A percentile compares a stretch with the other conserved stretches of the same genome.
phyloP scores from a whole-genome alignment of 2,888 invertebrate genomes.

The Tenthredo amoena region DNA sequence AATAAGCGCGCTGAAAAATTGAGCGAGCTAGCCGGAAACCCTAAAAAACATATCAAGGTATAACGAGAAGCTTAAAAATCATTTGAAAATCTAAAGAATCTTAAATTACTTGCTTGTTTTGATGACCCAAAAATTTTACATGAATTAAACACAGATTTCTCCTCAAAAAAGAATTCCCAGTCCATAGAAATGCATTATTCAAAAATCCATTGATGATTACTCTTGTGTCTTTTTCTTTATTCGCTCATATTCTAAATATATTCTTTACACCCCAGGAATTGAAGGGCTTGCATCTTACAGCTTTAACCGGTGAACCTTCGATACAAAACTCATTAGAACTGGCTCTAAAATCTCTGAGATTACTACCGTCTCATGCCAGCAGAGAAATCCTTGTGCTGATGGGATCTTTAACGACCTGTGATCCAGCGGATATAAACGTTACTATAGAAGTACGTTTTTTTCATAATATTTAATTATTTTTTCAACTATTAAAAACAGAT shows the following conservation, averaged over 20 bases:
- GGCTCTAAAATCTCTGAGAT: slow-evolving; percentile 90
- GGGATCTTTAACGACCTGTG: slow-evolving; percentile 97
- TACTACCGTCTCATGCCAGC: slow-evolving; percentile 96
- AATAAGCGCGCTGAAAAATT: slow-evolving; percentile 97
- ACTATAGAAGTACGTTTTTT: slow-evolving; percentile 86
- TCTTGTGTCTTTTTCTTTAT: not conserved
- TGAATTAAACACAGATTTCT: not conserved
- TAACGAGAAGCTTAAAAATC: not conserved
- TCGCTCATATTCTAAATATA: not conserved
- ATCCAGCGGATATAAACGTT: slow-evolving; percentile 93
- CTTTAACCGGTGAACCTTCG: slow-evolving; percentile 95
- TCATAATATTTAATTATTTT: not conserved
- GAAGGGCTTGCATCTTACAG: slow-evolving; percentile 82
- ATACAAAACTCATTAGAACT: slow-evolving; percentile 96
- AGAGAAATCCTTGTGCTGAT: slow-evolving; percentile 95
- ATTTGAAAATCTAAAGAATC: not conserved
- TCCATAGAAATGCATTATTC: not conserved
- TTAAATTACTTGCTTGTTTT: not conserved
- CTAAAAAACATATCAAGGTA: slow-evolving; percentile 88
- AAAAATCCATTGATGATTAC: not conserved
- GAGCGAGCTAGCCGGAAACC: slow-evolving; percentile 93
- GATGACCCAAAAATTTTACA: not conserved
- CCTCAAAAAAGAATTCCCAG: not conserved
- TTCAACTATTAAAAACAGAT: not conserved
- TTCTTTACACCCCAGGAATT: slow-evolving; percentile 68